Evolutionary conservation across 1,140 invertebrate species (phyloP), one percentile per base, ranked within the genome.

Genomic region (Antheraea mylitta): DNA sequence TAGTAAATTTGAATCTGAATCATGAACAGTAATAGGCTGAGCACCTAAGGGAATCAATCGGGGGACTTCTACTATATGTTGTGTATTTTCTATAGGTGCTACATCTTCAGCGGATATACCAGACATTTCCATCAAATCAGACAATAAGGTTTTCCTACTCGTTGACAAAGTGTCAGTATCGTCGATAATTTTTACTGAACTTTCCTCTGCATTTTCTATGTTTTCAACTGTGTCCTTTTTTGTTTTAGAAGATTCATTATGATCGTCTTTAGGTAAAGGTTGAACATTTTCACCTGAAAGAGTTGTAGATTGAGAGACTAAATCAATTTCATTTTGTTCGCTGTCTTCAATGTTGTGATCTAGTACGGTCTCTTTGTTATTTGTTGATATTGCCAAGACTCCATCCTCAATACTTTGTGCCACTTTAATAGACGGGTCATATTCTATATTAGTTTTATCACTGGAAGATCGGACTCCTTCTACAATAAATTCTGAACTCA

Each of bases 61-160:
- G 19, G 22, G 11, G 61, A 63, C 7, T 36, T 18, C 7, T 53
- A 58, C 42, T 18, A 18, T 4, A 16, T 38, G 9, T 61, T 58
- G 59, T 18, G 70, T 22, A 42, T 73, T 38, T 53, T 69, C 64
- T 16, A 45, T 42, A 71, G 76, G 63, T 19, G 63, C 59, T 6
- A 76, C 67, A 58, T 91, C 88, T 67, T 87, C 85, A 36, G 78
- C 69, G 7, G 79, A 87, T 72, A 91, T 91, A 5, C 90, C 90
- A 18, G 88, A 90, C 85, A 92, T 86, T 79, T 86, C 84, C 90
- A 92, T 92, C 67, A 92, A 79, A 76, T 92, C 88, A 18, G 65
- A 66, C 5, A 66, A 45, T 37, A 66, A 48, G 8, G 65, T 37
- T 59, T 64, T 68, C 36, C 60, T 61, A 30, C 22, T 36, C 2